Base-by-base conservation (phyloP, 2,113 vertebrate genomes). In the Proteles cristata region DNA sequence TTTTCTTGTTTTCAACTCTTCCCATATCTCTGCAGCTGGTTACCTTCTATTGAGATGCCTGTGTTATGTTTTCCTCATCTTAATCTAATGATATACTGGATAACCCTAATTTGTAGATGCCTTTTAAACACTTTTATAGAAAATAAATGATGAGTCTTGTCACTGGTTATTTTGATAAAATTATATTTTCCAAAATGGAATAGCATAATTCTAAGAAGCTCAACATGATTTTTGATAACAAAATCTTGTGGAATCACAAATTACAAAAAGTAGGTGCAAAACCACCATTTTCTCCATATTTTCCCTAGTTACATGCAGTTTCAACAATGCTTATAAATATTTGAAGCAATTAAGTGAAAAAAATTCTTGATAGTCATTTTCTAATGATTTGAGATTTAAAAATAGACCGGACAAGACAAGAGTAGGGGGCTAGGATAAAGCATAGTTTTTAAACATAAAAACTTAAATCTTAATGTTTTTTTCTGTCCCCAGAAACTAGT, bases 171-270 rank as follows among this genome's bases (percentile, higher is more conserved):
- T 91, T 96, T 73, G 26, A 43, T 81, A 73, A 84, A 81, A 55
- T 89, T 71, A 50, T 26, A 43, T 93, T 97, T 97, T 96, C 12
- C 2, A 65, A 88, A 85, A 53, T 69, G 21, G 19, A 28, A 53
- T 17, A 93, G 1, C 14, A 82, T 91, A 90, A 39, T 97, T 96
- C n/a, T 92, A 96, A 69, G 65, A 86, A 88, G 23, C 15, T 73
- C 50, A 53, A 74, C 3, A 39, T 90, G 28, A 96, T 90, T 94
- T 97, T 92, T 74, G 23, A 63, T 63, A 73, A 82, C 12, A 23
- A 96, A 85, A 82, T 92, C 48, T 15, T 48, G 12, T 80, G 31
- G 12, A 73, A 82, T 81, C 35, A 48, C 0, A 66, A 77, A 90
- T 43, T 45, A 82, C 35, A 76, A 50, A 93, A 94, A 55, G 6